phyloP scores from a whole-genome alignment of 2,113 vertebrate species.

The Triplophysa dalaica region DNA sequence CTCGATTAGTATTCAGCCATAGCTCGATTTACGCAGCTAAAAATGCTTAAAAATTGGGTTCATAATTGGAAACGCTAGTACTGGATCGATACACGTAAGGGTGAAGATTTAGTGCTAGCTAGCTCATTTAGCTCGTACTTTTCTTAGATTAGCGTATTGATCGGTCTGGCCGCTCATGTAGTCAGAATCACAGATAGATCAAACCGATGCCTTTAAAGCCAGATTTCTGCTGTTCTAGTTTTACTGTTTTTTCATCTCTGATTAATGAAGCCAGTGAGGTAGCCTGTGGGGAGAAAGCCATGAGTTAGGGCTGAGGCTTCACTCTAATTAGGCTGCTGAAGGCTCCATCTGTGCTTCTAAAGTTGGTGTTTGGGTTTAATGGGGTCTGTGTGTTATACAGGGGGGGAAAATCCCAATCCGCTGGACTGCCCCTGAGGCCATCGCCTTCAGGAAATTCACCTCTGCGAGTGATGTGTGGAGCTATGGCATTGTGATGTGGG shows the following conservation, averaged over 20 bases:
- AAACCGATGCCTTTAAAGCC: neutral
- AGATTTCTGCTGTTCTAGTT: constrained; percentile 24
- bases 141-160: constrained; percentile 33
- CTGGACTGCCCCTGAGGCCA: constrained; percentile 80
- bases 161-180: constrained; percentile 21
- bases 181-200: constrained; percentile 4
- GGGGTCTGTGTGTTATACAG: constrained; percentile 54
- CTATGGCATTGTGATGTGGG: constrained; percentile 82
- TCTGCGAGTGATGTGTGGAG: constrained; percentile 80
- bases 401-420: constrained; percentile 80
- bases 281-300: constrained; percentile 34
- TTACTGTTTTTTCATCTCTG: constrained; percentile 26
- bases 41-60: constrained; percentile 13
- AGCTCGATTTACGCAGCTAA: neutral
- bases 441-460: constrained; percentile 80
- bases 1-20: neutral
- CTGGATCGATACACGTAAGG: neutral
- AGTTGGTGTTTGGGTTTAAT: constrained; percentile 36
- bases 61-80: neutral
- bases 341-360: constrained; percentile 39
- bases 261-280: constrained; percentile 30
- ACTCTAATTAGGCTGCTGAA: constrained; percentile 50
- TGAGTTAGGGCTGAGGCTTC: constrained; percentile 29
- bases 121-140: constrained; percentile 27
- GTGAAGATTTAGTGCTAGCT: constrained; percentile 3